A percentile compares a stretch with the other conserved stretches of the same genome.
Evolutionary conservation across 2,113 vertebrate species (phyloP).

Genomic region (Egretta garzetta): DNA sequence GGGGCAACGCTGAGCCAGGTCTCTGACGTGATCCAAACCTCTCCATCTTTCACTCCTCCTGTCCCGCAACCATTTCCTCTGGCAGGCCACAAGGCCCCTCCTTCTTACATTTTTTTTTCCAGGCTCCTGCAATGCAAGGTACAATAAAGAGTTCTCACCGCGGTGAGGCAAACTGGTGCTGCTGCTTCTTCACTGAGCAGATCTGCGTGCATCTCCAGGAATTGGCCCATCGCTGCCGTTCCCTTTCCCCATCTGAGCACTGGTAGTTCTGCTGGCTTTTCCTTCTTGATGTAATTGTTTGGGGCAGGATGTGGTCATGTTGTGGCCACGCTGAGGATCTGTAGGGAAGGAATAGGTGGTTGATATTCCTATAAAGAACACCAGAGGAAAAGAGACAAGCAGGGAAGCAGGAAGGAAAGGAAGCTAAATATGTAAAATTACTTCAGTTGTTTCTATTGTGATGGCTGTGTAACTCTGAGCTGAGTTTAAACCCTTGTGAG

Average conservation of each 20-base stretch:
- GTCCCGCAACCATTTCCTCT: background rate
- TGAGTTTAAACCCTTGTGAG: background rate
- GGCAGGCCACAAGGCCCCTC: background rate
- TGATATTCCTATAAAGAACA: background rate
- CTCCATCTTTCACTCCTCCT: background rate
- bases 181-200: background rate
- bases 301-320: conserved; percentile 59
- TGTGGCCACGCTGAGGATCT: background rate
- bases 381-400: conserved; percentile 34
- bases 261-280: background rate
- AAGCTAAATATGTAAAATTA: background rate
- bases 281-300: background rate
- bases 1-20: background rate
- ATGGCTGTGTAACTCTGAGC: background rate
- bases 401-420: conserved; percentile 21
- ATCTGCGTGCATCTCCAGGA: background rate
- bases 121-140: background rate
- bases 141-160: background rate
- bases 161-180: accelerated
- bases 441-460: conserved; percentile 46
- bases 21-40: background rate
- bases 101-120: background rate
- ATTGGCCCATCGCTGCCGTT: accelerated
- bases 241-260: background rate
- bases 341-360: background rate